A percentile compares a stretch with the other conserved stretches of the same genome.
phyloP scores from a whole-genome alignment of 2,797 vertebrate species.

The Falco berigora region DNA sequence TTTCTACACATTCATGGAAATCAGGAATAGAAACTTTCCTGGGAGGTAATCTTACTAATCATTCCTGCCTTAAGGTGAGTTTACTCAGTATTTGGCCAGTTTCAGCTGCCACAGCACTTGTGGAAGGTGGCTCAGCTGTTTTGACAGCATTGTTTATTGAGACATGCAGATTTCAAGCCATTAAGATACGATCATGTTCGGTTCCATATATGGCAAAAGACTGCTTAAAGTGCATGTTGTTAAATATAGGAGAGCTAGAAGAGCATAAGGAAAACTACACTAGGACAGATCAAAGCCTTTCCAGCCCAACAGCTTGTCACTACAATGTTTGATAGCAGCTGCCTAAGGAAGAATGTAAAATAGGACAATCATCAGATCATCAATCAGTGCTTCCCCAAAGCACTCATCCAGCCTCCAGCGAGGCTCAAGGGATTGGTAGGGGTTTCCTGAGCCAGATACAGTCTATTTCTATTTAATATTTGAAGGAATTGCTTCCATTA shows the following conservation, averaged over 20 bases:
- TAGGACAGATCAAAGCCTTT: not conserved
- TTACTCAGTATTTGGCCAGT: not conserved
- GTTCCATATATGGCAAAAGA: not conserved
- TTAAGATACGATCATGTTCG: not conserved
- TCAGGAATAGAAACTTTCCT: not conserved
- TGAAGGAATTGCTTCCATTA: not conserved
- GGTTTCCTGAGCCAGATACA: not conserved
- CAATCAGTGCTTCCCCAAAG: not conserved
- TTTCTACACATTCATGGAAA: accelerated
- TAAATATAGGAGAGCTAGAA: not conserved
- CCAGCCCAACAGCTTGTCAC: not conserved
- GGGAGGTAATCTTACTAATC: not conserved
- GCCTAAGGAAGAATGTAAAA: not conserved
- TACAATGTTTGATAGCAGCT: not conserved
- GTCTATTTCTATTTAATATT: not conserved
- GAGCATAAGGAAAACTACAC: not conserved
- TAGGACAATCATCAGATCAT: not conserved
- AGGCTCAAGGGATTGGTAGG: not conserved
- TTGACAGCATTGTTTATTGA: not conserved
- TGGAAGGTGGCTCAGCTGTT: not conserved
- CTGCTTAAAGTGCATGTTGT: not conserved
- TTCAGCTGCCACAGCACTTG: not conserved
- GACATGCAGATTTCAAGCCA: not conserved
- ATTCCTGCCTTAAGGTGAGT: not conserved
- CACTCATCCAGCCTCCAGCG: not conserved